phyloP scores from a whole-genome alignment of 1,140 invertebrate genomes.

The Zeugodacus cucurbitae region DNA sequence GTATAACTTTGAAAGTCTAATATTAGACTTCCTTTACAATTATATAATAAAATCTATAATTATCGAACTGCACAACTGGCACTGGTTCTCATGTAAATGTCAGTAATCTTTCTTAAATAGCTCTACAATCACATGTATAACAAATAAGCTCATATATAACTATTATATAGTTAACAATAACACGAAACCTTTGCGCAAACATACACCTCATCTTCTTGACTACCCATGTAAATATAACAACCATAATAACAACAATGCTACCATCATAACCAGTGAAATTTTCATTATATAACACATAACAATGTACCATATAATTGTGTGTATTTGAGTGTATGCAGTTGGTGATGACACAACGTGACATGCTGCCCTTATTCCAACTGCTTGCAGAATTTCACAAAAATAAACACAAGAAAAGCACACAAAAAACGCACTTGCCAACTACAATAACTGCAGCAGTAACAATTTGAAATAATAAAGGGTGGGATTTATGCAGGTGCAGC shows the following conservation, averaged over 20 bases:
- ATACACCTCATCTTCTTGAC: neutral
- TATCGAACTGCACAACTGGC: neutral
- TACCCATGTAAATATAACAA: neutral
- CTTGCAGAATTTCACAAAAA: neutral
- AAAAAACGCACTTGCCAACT: neutral
- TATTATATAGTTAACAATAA: neutral
- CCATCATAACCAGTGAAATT: neutral
- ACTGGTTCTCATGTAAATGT: neutral
- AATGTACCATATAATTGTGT: neutral
- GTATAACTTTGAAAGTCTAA: no score
- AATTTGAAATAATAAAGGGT: neutral
- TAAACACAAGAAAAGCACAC: neutral
- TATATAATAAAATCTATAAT: neutral
- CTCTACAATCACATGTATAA: neutral
- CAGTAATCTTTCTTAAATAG: neutral
- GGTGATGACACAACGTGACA: conserved; percentile 1
- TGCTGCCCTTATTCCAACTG: neutral
- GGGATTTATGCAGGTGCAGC: neutral
- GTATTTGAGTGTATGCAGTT: neutral
- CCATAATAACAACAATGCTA: neutral
- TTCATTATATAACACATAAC: neutral
- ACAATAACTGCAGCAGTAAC: neutral
- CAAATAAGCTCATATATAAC: neutral
- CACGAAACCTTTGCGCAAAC: neutral
- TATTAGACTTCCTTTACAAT: no score